A percentile compares a stretch with the other conserved stretches of the same genome.
Evolutionary conservation across 2,797 vertebrate species (phyloP).

Genomic region (Pseudochaenichthys georgianus): DNA sequence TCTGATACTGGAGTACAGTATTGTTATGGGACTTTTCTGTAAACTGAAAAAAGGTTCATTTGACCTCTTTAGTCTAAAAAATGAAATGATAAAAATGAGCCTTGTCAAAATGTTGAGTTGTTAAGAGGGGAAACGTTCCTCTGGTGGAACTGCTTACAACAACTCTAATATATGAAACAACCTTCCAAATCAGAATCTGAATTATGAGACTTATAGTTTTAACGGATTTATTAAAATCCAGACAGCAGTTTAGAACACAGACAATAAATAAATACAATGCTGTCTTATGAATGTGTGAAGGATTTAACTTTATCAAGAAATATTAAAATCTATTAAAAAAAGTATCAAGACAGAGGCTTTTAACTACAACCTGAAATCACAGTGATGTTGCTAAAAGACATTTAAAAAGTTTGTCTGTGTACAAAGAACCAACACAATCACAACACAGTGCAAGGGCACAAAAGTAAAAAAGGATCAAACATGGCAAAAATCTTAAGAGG

Average conservation of each 20-base stretch:
- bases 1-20: too few species aligned
- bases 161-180: neutral
- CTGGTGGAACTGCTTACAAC: too few species aligned
- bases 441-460: neutral
- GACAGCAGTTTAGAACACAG: constrained; percentile 11
- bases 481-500: neutral
- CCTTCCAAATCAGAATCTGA: neutral
- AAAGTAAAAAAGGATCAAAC: neutral
- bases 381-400: neutral
- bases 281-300: neutral
- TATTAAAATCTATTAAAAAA: constrained; percentile 5
- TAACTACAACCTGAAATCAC: constrained; percentile 12
- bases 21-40: too few species aligned
- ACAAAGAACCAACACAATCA: neutral
- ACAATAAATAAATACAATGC: constrained; percentile 62
- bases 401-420: neutral
- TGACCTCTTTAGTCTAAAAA: too few species aligned
- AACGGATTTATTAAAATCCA: constrained; percentile 63
- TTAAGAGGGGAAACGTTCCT: too few species aligned
- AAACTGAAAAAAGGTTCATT: too few species aligned
- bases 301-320: constrained; percentile 27
- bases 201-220: constrained; percentile 3
- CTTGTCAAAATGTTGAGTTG: too few species aligned
- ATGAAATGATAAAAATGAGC: too few species aligned
- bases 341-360: neutral